Conservation (phyloP, 2,888 invertebrate species). For the Tenthredo distinguenda region DNA sequence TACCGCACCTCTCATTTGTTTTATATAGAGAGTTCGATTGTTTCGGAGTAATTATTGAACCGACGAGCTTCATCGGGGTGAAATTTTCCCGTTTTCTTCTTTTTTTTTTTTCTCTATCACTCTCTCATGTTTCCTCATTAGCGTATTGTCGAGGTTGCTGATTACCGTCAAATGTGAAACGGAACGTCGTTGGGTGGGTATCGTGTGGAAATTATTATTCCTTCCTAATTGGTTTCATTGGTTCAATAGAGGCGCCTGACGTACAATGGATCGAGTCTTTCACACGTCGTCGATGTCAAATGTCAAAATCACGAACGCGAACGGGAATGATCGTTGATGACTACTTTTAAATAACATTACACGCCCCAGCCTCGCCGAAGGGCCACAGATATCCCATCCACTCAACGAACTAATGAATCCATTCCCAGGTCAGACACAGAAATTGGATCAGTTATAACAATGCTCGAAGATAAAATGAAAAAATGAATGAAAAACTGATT, state of each 20-base stretch:
- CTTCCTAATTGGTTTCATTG: conserved; percentile 45
- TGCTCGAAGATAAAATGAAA: not conserved
- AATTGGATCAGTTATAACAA: conserved; percentile 8
- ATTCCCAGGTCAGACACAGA: not conserved
- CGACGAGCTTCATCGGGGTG: not conserved
- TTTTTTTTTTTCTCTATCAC: not conserved
- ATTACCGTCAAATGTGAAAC: conserved; percentile 21
- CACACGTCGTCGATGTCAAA: conserved; percentile 13
- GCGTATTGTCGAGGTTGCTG: conserved; percentile 44
- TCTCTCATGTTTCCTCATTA: conserved; percentile 34
- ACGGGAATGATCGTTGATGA: conserved; percentile 28
- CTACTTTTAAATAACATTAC: conserved; percentile 32
- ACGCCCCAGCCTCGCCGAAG: not conserved
- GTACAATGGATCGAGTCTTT: conserved; percentile 39
- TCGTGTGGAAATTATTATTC: conserved; percentile 35
- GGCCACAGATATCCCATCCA: not conserved
- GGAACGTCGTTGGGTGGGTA: not conserved
- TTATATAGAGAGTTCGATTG: conserved; percentile 22
- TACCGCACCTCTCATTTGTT: conserved; percentile 13
- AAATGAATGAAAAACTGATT: not conserved
- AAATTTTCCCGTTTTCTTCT: not conserved
- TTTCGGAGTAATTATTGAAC: conserved; percentile 14
- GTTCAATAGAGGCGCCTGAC: conserved; percentile 11
- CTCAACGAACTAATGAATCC: conserved; percentile 11
- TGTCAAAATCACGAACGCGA: not conserved